Base-by-base conservation (phyloP, 2,113 vertebrate species). In the Otolemur garnettii region DNA sequence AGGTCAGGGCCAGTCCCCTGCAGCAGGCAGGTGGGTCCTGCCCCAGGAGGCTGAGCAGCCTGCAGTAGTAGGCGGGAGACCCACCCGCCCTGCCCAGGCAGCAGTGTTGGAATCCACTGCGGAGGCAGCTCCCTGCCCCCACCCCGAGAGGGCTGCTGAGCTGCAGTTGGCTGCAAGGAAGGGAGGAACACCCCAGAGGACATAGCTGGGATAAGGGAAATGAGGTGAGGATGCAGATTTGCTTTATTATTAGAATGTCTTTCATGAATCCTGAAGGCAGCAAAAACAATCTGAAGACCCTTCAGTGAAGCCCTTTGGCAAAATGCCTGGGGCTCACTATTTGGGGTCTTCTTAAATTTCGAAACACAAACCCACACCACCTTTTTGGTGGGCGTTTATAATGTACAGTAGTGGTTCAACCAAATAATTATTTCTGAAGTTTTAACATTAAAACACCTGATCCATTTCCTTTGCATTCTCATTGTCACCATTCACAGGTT, bases 351-450 rank as follows among this genome's bases (percentile, higher is more conserved):
- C 4, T 86, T 90, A 55, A 22, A 50, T 85, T 72, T 33, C 87
- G 71, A 90, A 35, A 28, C 59, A 38, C 85, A 96, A 18, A 50
- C 45, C 7, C 45, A 50, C 45, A 50, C 8, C 45, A 50, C 78
- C 1, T 57, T 53, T 82, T 4, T 50, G 75, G 0, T 62, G 84
- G 59, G 3, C n/a, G 87, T 87, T 5, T n/a, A 90, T 60, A 60
- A 59, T 33, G 4, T 42, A 89, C 64, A 68, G 28, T 55, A 55
- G 62, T 50, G 0, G 78, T 68, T 93, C 94, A 92, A 88, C 53
- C 10, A 89, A 91, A 50, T 79, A 79, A 95, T 90, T 68, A 12
- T 97, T 84, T 96, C n/a, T 64, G 88, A 59, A 26, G 92, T 64
- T 94, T 22, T 84, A 30, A 95, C 81, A 82, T 90, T 77, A 60